phyloP scores from a whole-genome alignment of 2,797 vertebrate genomes.

The Coluber constrictor region DNA sequence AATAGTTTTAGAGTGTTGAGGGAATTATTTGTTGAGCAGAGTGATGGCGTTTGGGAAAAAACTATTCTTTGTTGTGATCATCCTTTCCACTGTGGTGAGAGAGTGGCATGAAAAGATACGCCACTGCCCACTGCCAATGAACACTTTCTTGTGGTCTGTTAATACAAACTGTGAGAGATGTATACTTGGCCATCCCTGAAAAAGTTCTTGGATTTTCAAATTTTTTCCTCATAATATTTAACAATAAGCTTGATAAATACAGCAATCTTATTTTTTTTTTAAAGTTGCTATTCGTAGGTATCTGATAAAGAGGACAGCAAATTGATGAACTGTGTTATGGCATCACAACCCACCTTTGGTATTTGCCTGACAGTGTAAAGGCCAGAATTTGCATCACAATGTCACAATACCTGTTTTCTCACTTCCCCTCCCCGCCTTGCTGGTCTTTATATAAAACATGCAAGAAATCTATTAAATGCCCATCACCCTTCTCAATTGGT shows the following conservation, averaged over 20 bases:
- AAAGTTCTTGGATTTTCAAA: background rate
- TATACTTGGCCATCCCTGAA: background rate
- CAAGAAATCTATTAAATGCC: background rate
- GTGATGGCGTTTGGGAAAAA: too few species aligned
- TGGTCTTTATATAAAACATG: background rate
- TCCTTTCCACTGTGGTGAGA: background rate
- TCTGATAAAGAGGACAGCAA: background rate
- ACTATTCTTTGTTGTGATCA: background rate
- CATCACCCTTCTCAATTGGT: background rate
- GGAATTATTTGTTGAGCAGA: too few species aligned
- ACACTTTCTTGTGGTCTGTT: background rate
- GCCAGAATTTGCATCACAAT: background rate
- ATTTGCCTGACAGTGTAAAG: background rate
- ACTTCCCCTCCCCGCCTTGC: background rate
- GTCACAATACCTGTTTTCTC: background rate
- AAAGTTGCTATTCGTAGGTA: background rate
- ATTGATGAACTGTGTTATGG: background rate
- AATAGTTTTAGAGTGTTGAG: too few species aligned
- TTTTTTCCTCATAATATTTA: background rate
- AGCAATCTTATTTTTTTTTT: background rate
- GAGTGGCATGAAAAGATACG: background rate
- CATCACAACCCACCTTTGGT: background rate
- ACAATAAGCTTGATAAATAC: background rate
- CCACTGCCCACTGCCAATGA: background rate
- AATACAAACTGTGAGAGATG: background rate